Evolutionary conservation across 1,140 invertebrate genomes (phyloP).

Genomic region (Cydia splendana): DNA sequence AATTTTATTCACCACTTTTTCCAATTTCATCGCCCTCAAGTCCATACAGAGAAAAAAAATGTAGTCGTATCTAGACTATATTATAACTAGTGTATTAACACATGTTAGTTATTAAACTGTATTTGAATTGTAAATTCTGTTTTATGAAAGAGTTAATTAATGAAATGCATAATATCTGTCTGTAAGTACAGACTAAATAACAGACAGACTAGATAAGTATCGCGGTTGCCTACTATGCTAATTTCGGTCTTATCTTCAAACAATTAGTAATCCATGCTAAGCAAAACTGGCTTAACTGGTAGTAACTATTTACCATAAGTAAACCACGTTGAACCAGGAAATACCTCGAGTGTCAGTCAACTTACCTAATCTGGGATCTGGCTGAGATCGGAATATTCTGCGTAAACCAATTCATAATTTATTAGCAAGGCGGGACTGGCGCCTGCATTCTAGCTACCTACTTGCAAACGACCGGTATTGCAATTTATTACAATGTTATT

Average conservation of each 20-base stretch:
- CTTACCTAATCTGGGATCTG: conserved; percentile 3
- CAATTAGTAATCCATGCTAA: conserved; percentile 23
- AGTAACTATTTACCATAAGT: conserved; percentile 15
- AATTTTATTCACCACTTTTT: too few species aligned
- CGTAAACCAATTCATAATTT: conserved; percentile 32
- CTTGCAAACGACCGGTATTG: neutral
- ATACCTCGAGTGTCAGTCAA: conserved; percentile 26
- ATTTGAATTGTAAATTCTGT: too few species aligned
- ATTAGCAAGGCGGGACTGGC: conserved; percentile 8
- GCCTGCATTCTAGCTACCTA: conserved; percentile 8
- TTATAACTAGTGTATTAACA: too few species aligned
- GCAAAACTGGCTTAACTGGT: conserved; percentile 9
- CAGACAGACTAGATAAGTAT: too few species aligned
- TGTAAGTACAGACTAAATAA: too few species aligned
- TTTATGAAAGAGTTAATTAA: too few species aligned
- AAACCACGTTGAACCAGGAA: conserved; percentile 17
- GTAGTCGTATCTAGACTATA: too few species aligned
- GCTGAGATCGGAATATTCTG: conserved; percentile 2
- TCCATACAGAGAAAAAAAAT: too few species aligned
- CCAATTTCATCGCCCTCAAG: too few species aligned
- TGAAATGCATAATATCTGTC: too few species aligned
- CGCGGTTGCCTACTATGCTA: neutral
- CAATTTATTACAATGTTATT: conserved; percentile 7
- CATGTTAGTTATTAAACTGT: too few species aligned
- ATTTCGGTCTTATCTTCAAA: neutral